Evolutionary conservation across 1,140 invertebrate species (phyloP).

Genomic region (Anoplophora glabripennis): DNA sequence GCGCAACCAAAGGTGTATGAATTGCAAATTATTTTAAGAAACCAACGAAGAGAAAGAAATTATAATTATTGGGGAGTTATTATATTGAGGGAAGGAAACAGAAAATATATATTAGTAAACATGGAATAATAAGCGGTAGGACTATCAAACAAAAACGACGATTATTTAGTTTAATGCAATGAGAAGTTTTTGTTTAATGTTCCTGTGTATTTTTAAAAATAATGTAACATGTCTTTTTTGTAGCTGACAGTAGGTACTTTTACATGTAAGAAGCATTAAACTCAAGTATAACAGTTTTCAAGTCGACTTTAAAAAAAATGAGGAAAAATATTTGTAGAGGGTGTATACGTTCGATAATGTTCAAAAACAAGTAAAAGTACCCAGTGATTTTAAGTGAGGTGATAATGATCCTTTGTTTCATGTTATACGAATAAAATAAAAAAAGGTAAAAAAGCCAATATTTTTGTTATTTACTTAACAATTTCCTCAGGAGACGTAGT

Average conservation of each 20-base stretch:
- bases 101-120: slow-evolving; percentile 7
- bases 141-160: background rate
- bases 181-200: too few species aligned
- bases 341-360: too few species aligned
- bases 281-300: too few species aligned
- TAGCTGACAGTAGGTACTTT: too few species aligned
- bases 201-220: too few species aligned
- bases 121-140: background rate
- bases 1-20: slow-evolving; percentile 13
- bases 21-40: slow-evolving; percentile 33
- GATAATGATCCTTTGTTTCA: too few species aligned
- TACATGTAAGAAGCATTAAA: too few species aligned
- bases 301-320: too few species aligned
- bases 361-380: too few species aligned
- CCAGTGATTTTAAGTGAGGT: too few species aligned
- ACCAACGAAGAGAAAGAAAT: slow-evolving; percentile 30
- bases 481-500: slow-evolving; percentile 27
- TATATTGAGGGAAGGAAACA: slow-evolving; percentile 4
- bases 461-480: background rate
- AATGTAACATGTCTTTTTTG: too few species aligned
- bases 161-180: background rate
- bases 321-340: too few species aligned
- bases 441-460: slow-evolving; percentile 6
- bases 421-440: background rate
- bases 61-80: slow-evolving; percentile 1